These are phyloP conservation scores for Syrrhaptes paradoxus DNA, from an alignment of 2,113 vertebrate species.

Conservation along the genomic window DNA sequence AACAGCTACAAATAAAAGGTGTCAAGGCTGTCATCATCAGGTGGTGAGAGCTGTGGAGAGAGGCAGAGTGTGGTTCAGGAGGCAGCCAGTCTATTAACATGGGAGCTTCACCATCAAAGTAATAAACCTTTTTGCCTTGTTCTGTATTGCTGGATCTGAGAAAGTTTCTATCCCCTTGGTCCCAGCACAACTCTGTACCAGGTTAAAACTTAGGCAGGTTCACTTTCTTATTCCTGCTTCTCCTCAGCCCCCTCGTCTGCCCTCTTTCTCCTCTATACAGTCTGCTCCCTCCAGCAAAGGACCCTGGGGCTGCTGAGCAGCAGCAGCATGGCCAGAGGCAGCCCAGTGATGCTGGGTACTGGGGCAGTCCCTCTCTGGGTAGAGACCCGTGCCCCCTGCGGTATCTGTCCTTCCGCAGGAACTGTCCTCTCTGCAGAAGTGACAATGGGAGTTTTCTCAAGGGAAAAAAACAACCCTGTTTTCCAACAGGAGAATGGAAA, in stretches of 20 bases:
- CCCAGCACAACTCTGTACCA: neutral
- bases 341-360: neutral
- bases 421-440: neutral
- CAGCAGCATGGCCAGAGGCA: neutral
- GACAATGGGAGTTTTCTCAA: neutral
- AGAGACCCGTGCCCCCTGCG: fast-evolving
- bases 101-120: neutral
- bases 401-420: neutral
- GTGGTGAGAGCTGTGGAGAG: neutral
- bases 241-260: neutral
- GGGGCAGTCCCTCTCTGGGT: fast-evolving
- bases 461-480: neutral
- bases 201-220: neutral
- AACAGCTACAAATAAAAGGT: neutral
- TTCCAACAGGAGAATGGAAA: neutral
- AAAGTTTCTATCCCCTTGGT: neutral
- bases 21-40: neutral
- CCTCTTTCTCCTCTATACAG: neutral
- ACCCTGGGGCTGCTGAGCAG: neutral
- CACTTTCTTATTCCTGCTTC: neutral
- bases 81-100: neutral
- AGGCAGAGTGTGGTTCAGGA: neutral
- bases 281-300: fast-evolving
- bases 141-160: neutral
- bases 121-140: neutral